These are phyloP conservation scores for Eumacrocentrus americanus DNA, from an alignment of 2,888 invertebrate species.

Conservation along the genomic window DNA sequence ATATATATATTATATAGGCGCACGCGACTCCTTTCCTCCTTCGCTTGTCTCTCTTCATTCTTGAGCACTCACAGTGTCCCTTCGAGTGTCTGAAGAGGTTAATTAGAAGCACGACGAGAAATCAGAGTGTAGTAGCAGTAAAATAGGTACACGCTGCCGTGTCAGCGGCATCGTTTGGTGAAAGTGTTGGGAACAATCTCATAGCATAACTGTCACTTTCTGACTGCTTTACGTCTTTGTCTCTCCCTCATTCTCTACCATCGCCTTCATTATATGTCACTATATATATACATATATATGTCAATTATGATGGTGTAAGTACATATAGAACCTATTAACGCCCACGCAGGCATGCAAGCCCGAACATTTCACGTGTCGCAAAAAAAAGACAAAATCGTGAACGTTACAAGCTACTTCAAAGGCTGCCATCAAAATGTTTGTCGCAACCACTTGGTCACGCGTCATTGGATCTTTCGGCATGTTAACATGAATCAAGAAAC, in stretches of 20 bases:
- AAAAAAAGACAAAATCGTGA: slow-evolving; percentile 3
- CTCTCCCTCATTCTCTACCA: neutral
- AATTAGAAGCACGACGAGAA: slow-evolving; percentile 41
- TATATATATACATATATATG: neutral
- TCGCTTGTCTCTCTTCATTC: slow-evolving; percentile 10
- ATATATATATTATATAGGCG: neutral
- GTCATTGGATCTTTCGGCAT: slow-evolving; percentile 18
- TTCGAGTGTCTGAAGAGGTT: slow-evolving; percentile 29
- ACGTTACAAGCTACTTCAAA: neutral
- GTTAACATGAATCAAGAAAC: slow-evolving; percentile 23
- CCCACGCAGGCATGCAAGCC: neutral
- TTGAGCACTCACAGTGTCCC: slow-evolving; percentile 8
- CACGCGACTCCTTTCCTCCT: neutral
- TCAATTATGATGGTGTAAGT: slow-evolving; percentile 1
- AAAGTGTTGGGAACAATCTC: slow-evolving; percentile 45
- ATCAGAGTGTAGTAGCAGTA: slow-evolving; percentile 33
- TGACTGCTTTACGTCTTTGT: slow-evolving; percentile 12
- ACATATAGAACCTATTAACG: slow-evolving; percentile 15
- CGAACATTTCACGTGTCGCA: neutral
- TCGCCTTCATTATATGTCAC: neutral
- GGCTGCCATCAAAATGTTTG: slow-evolving; percentile 14
- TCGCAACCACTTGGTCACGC: slow-evolving; percentile 16
- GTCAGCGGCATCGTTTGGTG: slow-evolving; percentile 42
- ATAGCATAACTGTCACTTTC: slow-evolving; percentile 15
- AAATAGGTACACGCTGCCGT: slow-evolving; percentile 26